Evolutionary conservation across 2,113 vertebrate species (phyloP), one percentile per base, ranked within the genome.

Genomic region (Megaleporinus macrocephalus): DNA sequence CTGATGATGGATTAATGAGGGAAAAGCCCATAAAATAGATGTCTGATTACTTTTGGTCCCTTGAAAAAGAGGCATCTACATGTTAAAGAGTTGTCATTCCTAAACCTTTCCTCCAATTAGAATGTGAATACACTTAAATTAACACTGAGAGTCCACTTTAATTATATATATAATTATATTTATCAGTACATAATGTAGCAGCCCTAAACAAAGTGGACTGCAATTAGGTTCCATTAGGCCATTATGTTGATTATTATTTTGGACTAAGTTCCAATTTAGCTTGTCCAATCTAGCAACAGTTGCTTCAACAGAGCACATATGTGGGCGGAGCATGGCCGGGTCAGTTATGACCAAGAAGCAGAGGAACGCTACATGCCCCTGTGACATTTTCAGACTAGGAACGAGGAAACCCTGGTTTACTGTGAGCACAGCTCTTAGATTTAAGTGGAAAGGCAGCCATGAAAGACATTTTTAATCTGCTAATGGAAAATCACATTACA

Each of bases 401-500:
- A 47, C 14, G 2, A 49, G 71, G 61, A 79, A 55, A 47, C 13
- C 0, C 14, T 22, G 81, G 61, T 79, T 76, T 85, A 74, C 80
- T 70, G 33, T 59, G 33, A 83, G 76, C 57, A 7, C 51, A 16
- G 78, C 76, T 73, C 65, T 36, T 47, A 80, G 82, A 80, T 84
- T 84, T 88, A 84, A 85, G 81, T 77, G 55, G 82, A 80, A 73
- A 78, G 55, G 82, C 85, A 75, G 78, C 86, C 86, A 79, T 83
- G 80, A 83, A 83, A 83, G 86, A 75, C 78, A 75, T 76, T 84
- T 84, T 87, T 87, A 87, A 87, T 88, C 85, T 85, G 55, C 81
- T 87, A 88, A 85, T 87, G 84, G 83, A 84, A 88, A 87, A 88
- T 85, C 87, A 88, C 81, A 86, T 84, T 86, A 85, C 44, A 78